Conservation (phyloP, 1,140 invertebrate species). For the Onthophagus taurus region DNA sequence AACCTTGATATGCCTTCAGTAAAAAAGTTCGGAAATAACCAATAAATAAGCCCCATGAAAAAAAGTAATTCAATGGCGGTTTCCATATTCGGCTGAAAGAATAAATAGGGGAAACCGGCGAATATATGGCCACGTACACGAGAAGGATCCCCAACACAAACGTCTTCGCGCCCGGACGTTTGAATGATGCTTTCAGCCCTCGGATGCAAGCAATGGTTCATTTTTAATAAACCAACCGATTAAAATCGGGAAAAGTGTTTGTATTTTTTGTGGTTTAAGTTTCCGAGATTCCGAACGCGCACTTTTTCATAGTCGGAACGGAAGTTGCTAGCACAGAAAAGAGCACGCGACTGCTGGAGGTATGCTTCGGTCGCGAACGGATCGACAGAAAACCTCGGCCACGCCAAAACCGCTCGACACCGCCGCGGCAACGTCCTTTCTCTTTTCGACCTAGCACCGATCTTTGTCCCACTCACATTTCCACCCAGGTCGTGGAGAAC, state of each 20-base stretch:
- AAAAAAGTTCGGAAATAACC: conserved; percentile 29
- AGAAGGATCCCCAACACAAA: background rate
- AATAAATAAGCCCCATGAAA: conserved; percentile 27
- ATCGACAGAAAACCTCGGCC: background rate
- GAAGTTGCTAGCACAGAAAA: conserved; percentile 1
- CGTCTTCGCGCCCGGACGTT: background rate
- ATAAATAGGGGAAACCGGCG: conserved; percentile 3
- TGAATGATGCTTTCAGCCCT: background rate
- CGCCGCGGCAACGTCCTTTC: background rate
- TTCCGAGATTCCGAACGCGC: background rate
- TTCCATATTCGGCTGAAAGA: conserved; percentile 20
- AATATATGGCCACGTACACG: conserved; percentile 6
- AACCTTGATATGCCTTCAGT: conserved; percentile 23
- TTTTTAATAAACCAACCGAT: background rate
- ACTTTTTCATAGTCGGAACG: conserved; percentile 1
- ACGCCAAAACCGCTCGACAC: background rate
- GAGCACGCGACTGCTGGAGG: background rate
- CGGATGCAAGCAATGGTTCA: background rate
- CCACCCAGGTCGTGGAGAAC: background rate
- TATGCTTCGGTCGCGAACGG: background rate
- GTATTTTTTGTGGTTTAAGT: background rate
- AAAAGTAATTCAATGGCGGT: conserved; percentile 24
- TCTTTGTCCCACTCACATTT: conserved; percentile 3
- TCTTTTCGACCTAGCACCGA: background rate
- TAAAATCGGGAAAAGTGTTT: too few relatives aligned